Base-by-base conservation (phyloP, 2,888 invertebrate species). In the Spisula solida region DNA sequence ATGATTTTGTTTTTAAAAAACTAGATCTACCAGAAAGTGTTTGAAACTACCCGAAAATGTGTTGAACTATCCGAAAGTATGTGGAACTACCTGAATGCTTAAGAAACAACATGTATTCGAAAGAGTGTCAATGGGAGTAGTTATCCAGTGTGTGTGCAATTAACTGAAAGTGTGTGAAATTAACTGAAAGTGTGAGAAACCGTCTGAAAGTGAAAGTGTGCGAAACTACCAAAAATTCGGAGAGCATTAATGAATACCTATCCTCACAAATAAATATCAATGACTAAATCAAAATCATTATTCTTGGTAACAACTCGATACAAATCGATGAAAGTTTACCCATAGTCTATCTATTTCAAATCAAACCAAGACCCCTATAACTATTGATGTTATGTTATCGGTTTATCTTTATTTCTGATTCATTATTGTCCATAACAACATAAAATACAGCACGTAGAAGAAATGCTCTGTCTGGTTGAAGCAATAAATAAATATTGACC, bases 361-460 rank as follows among this genome's bases (percentile, higher is more conserved):
- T 75, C 29, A 75, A 75, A 75, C 16, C 14, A 34, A 31, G 29
- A 75, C 75, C 16, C 16, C 34, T 25, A 75, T 75, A 75, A 75
- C 34, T 75, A 34, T 75, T 10, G 75, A 34, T 75, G 34, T 31
- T 34, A 31, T 31, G 16, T 34, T 75, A 75, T 75, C 75, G 4
- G 75, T 31, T 34, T 5, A 75, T 75, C 75, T 75, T 75, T 75
- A 75, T 75, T 34, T 31, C 16, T 31, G 75, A 5, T 75, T 75
- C 75, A 75, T 75, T 75, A 75, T 75, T 75, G 75, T 75, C 34
- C 34, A 75, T 75, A 31, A 31, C 31, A 12, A 75, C 14, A 75
- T 75, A 75, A 75, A 75, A 66, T 66, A 66, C 60, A 66, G n/a
- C 60, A 66, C 60, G 60, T 66, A 66, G 60, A 66, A 25, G n/a